Evolutionary conservation across 2,113 vertebrate genomes (phyloP).

Genomic region (Lates calcarifer): DNA sequence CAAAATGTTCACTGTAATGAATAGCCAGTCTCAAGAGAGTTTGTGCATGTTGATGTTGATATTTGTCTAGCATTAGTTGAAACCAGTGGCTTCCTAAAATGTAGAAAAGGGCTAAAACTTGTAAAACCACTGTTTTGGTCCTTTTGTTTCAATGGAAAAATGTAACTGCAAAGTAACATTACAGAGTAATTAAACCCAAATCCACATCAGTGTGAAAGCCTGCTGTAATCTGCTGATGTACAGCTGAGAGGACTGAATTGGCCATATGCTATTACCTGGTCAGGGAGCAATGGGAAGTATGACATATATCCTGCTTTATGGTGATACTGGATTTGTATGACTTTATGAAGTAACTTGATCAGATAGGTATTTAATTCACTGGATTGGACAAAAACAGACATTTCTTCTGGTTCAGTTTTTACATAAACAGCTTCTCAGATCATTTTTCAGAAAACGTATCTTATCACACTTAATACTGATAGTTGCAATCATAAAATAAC

Average conservation of each 20-base stretch:
- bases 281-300: too few relatives aligned
- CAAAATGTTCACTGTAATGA: background rate
- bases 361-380: too few relatives aligned
- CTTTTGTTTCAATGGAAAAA: background rate
- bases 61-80: background rate
- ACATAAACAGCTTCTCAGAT: too few relatives aligned
- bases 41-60: slow-evolving; percentile 3
- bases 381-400: background rate
- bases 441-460: background rate
- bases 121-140: too few relatives aligned
- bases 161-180: background rate
- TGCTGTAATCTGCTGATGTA: too few relatives aligned
- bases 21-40: background rate
- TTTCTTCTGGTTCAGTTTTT: background rate
- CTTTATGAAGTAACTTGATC: background rate
- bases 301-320: too few relatives aligned
- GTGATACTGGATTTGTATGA: background rate
- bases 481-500: background rate
- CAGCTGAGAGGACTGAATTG: too few relatives aligned
- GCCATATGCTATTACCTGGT: too few relatives aligned
- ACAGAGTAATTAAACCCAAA: too few relatives aligned
- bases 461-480: background rate
- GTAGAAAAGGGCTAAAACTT: background rate
- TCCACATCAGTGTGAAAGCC: too few relatives aligned
- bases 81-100: background rate